Evolutionary conservation across 2,113 vertebrate species (phyloP).

Genomic region (Rhinolophus sinicus): DNA sequence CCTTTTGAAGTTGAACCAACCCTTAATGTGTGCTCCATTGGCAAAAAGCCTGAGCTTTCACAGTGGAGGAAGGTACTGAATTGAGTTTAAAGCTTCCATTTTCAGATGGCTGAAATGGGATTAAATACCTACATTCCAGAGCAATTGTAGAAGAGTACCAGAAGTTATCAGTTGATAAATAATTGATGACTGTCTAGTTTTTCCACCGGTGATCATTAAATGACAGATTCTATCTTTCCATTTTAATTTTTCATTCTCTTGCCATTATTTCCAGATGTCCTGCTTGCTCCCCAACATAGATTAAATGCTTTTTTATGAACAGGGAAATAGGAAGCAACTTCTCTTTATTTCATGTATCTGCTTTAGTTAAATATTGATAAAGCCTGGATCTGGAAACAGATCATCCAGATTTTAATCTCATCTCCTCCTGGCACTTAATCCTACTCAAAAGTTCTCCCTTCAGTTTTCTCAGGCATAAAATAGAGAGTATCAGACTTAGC

Average conservation of each 20-base stretch:
- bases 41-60: neutral
- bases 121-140: neutral
- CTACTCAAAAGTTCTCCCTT: neutral
- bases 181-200: neutral
- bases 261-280: neutral
- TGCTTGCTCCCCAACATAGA: neutral
- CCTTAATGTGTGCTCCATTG: neutral
- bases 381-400: neutral
- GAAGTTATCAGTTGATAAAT: neutral
- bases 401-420: neutral
- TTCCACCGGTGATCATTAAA: neutral
- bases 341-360: neutral
- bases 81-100: neutral
- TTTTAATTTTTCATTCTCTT: neutral
- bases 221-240: neutral
- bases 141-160: neutral
- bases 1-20: neutral
- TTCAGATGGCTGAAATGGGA: neutral
- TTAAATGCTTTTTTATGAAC: neutral
- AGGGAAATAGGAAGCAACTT: neutral
- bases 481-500: neutral
- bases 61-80: neutral
- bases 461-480: neutral
- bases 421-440: neutral
- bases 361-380: neutral